Evolutionary conservation across 2,113 vertebrate species (phyloP).

Genomic region (Cyphomyrus plagiostoma): DNA sequence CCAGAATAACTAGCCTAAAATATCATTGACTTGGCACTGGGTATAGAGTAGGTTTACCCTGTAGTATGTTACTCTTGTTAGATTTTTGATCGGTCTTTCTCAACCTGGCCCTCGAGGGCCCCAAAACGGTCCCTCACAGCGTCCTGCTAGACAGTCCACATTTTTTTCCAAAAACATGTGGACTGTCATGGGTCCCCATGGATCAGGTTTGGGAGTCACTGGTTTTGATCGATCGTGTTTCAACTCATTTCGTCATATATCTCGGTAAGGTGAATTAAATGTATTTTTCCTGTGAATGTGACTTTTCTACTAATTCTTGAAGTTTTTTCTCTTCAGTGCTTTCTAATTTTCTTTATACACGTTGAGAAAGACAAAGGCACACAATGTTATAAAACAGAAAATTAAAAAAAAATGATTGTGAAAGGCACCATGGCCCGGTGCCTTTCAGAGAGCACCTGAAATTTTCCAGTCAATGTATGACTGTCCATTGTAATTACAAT

Average conservation of each 20-base stretch:
- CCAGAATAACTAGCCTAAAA: not conserved
- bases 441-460: not conserved
- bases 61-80: not conserved
- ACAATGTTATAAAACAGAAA: not conserved
- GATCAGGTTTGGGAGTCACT: not conserved
- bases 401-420: not conserved
- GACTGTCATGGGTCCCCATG: not conserved
- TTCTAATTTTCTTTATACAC: not conserved
- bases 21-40: not conserved
- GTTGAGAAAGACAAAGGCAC: not conserved
- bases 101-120: not conserved
- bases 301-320: not conserved
- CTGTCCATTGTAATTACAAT: not conserved
- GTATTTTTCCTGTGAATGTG: not conserved
- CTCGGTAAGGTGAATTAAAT: not conserved
- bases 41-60: not conserved
- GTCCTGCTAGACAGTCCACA: not conserved
- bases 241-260: not conserved
- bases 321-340: not conserved
- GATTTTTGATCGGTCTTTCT: not conserved
- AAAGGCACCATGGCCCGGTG: not conserved
- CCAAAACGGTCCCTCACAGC: not conserved
- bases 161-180: not conserved
- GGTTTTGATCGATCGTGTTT: not conserved
- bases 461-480: not conserved